Evolutionary conservation across 2,113 vertebrate genomes (phyloP), one percentile per base, ranked within the genome.

Genomic region (Suricata suricatta): DNA sequence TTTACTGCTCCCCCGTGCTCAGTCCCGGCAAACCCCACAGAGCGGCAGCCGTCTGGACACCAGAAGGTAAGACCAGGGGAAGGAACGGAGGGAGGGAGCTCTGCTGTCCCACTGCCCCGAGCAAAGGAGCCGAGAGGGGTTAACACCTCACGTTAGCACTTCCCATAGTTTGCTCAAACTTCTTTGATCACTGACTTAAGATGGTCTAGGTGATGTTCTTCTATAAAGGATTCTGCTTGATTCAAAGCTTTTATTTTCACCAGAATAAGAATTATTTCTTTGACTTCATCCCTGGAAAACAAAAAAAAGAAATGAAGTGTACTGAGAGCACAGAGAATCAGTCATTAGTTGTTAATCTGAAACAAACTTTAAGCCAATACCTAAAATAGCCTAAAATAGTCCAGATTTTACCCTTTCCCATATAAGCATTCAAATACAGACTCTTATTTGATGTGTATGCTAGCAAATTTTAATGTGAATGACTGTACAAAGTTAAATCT

Each of bases 241-340:
- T 97, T 98, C 85, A 99, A 88, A 97, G 99, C 99, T 97, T 99
- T 99, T 94, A 99, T 98, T 97, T 97, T 98, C 96, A 99, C 96
- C 93, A 99, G 95, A 96, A 99, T 97, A 96, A 98, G 98, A 90
- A 99, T 97, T 85, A 99, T 94, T 96, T 99, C 99, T 95, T 98
- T 97, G 79, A 99, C 98, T 98, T 99, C 98, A 93, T 99, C 97
- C 96, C 99, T 99, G 86, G 23, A 98, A 83, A 89, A 92, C 27
- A 94, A 81, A 97, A 83, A 72, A 17, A 57, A 7, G 19, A 57
- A 57, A 4, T 38, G 25, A 8, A 96, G 38, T 9, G 25, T 25
- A 14, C 12, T 52, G n/a, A 71, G 19, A 47, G 41, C 13, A 66
- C 21, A 96, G 80, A 7, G 5, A 72, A 52, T 80, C 80, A 93